These are phyloP conservation scores for Liasis olivaceus DNA, from an alignment of 2,797 vertebrate species.

Conservation along the genomic window DNA sequence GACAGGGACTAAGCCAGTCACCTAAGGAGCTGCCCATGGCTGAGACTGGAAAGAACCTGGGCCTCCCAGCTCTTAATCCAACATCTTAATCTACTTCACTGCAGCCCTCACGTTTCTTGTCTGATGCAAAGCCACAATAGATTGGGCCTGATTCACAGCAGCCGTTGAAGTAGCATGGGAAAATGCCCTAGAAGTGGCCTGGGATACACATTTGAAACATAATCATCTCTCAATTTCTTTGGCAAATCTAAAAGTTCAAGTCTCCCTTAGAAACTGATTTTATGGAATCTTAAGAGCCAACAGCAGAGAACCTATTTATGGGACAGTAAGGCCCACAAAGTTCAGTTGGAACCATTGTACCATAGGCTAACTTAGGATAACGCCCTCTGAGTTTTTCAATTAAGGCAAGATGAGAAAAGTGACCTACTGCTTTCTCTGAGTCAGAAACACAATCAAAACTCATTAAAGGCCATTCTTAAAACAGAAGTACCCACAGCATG, in stretches of 20 bases:
- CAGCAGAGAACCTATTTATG: neutral
- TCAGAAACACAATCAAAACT: neutral
- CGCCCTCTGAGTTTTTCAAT: neutral
- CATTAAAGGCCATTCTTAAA: neutral
- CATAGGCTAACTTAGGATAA: neutral
- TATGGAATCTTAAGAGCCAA: neutral
- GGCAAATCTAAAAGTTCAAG: neutral
- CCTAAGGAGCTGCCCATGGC: neutral
- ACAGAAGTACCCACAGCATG: constrained; percentile 18
- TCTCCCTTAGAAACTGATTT: neutral
- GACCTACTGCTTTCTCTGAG: neutral
- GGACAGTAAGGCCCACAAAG: neutral
- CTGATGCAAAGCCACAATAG: neutral
- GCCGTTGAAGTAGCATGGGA: neutral
- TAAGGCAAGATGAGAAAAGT: neutral
- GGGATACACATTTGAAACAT: neutral
- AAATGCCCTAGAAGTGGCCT: neutral
- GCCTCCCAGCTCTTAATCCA: neutral
- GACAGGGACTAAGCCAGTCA: neutral
- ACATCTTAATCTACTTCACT: neutral
- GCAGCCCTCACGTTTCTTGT: neutral
- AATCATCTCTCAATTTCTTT: neutral
- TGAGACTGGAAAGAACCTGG: neutral
- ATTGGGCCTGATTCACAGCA: neutral
- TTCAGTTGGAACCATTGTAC: neutral